A percentile compares a stretch with the other conserved stretches of the same genome.
These are phyloP conservation scores for Pseudonaja textilis DNA, from an alignment of 2,113 vertebrate genomes.

Conservation along the genomic window DNA sequence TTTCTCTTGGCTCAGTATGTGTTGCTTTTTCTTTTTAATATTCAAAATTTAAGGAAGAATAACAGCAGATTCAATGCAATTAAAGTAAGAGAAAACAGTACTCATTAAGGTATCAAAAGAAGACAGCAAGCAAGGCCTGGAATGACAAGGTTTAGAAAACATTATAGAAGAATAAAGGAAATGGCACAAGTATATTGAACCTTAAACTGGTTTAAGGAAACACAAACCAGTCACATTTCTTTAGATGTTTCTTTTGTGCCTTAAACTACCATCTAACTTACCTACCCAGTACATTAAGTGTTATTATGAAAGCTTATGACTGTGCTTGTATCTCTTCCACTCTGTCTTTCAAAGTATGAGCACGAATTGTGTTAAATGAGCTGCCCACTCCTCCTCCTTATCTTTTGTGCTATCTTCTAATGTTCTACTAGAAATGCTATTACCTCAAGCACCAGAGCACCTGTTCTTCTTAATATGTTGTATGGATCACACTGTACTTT, in stretches of 20 bases:
- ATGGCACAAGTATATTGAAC: neutral
- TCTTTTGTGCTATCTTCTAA: neutral
- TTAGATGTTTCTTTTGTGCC: neutral
- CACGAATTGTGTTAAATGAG: neutral
- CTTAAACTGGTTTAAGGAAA: neutral
- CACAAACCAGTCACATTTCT: neutral
- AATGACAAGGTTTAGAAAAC: neutral
- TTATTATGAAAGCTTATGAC: neutral
- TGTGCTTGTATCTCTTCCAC: neutral
- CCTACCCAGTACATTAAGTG: neutral
- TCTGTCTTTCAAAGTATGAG: neutral
- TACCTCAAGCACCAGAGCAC: conserved; percentile 2
- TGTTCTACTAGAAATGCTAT: neutral
- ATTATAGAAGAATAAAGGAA: neutral
- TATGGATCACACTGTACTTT: neutral
- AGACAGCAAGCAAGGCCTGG: neutral
- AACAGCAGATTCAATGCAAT: neutral
- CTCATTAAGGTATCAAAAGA: neutral
- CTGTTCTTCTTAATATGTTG: neutral
- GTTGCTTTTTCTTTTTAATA: neutral
- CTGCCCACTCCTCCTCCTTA: neutral
- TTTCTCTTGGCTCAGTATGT: neutral
- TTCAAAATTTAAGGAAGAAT: neutral
- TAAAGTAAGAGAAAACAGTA: neutral
- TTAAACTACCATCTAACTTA: neutral